Evolutionary conservation across 2,113 vertebrate genomes (phyloP).

Genomic region (Xyrauchen texanus): DNA sequence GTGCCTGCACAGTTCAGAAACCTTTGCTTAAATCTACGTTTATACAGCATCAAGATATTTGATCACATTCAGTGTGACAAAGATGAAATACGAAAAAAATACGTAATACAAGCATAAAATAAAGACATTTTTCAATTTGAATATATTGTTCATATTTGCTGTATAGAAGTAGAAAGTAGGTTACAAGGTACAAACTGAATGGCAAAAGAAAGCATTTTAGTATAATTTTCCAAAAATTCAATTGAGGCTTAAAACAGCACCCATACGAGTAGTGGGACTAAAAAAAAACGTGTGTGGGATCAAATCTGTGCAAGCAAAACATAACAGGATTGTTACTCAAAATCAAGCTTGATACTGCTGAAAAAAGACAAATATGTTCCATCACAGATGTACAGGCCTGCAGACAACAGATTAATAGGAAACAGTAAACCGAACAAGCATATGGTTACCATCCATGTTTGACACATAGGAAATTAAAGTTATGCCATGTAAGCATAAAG

Average conservation of each 20-base stretch:
- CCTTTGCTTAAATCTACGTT: too few relatives aligned
- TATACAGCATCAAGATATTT: background rate
- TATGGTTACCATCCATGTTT: constrained; percentile 56
- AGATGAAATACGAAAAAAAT: too few relatives aligned
- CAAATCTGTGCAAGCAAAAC: constrained; percentile 15
- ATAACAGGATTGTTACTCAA: constrained; percentile 24
- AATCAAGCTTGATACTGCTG: constrained; percentile 9
- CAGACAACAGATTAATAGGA: too few relatives aligned
- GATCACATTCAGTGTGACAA: background rate
- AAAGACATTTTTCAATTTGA: too few relatives aligned
- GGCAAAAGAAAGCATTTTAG: background rate
- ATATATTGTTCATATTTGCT: too few relatives aligned
- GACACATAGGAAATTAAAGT: background rate
- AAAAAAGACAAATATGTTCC: too few relatives aligned
- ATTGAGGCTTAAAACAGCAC: background rate
- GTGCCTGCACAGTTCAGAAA: constrained; percentile 4
- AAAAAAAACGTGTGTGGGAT: background rate
- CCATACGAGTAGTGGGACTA: background rate
- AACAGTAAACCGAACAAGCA: background rate
- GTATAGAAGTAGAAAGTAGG: too few relatives aligned
- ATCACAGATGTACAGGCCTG: too few relatives aligned
- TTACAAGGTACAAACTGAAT: background rate
- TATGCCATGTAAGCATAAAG: background rate
- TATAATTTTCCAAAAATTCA: background rate
- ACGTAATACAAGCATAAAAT: too few relatives aligned